phyloP scores from a whole-genome alignment of 2,888 invertebrate genomes.

The Aphidius colemani region DNA sequence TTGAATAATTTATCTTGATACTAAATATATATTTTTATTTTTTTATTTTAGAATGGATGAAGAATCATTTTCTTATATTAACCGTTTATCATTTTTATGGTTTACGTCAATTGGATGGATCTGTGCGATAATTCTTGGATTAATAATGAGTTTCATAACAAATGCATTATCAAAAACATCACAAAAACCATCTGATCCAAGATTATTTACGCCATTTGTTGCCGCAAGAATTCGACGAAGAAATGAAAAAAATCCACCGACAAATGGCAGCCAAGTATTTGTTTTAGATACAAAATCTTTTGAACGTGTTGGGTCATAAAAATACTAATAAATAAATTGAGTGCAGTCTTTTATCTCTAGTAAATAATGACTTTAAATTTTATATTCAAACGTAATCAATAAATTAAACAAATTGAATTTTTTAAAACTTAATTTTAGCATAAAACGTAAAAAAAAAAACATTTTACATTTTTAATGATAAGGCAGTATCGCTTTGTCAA shows the following conservation, averaged over 20 bases:
- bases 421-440: too few species aligned
- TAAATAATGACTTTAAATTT: too few species aligned
- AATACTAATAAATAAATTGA: too few species aligned
- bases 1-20: slow-evolving; percentile 19
- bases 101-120: slow-evolving; percentile 66
- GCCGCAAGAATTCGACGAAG: slow-evolving; percentile 59
- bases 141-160: slow-evolving; percentile 61
- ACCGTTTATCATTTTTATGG: slow-evolving; percentile 76
- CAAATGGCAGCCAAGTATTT: slow-evolving; percentile 47
- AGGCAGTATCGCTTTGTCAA: too few species aligned
- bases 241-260: slow-evolving; percentile 34
- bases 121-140: slow-evolving; percentile 63
- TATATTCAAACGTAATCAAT: too few species aligned
- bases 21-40: background rate
- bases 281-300: slow-evolving; percentile 39
- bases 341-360: too few species aligned
- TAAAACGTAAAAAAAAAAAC: too few species aligned
- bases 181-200: slow-evolving; percentile 61
- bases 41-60: slow-evolving; percentile 32
- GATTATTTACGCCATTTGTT: slow-evolving; percentile 66
- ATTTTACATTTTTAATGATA: too few species aligned
- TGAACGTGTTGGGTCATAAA: slow-evolving; percentile 7
- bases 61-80: slow-evolving; percentile 67
- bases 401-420: too few species aligned
- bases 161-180: slow-evolving; percentile 50